A percentile compares a stretch with the other conserved stretches of the same genome.
phyloP scores from a whole-genome alignment of 53 echinoderm and acorn worm species.

The Stichopus horrens region DNA sequence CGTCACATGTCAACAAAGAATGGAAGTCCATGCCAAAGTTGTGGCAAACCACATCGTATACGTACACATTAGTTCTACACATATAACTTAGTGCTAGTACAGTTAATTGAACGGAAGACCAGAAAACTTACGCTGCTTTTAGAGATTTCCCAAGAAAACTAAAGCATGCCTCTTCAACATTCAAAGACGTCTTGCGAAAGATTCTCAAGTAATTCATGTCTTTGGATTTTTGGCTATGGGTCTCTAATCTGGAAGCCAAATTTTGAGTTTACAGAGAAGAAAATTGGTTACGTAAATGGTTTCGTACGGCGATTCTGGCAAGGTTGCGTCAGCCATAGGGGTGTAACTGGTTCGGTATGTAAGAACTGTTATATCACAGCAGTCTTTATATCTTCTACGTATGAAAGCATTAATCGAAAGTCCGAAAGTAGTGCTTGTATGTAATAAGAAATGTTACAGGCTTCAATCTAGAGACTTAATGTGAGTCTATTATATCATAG shows the following conservation, averaged over 20 bases:
- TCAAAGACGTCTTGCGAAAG: neutral
- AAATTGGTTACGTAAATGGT: conserved; percentile 76
- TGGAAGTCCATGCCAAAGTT: neutral
- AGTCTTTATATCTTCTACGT: no score
- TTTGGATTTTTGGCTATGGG: conserved; percentile 95
- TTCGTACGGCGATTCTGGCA: conserved; percentile 95
- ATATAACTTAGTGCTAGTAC: no score
- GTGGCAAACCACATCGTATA: neutral
- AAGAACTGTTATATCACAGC: neutral
- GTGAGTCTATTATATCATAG: no score
- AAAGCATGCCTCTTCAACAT: neutral
- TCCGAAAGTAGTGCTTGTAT: no score
- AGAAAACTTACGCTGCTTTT: neutral
- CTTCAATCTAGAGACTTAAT: no score
- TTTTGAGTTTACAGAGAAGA: conserved; percentile 74
- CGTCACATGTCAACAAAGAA: conserved; percentile 3
- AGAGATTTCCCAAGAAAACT: neutral
- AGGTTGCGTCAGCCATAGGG: conserved; percentile 85
- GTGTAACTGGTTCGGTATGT: conserved; percentile 79
- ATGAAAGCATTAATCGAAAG: no score
- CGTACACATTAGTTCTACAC: neutral
- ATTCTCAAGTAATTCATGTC: neutral
- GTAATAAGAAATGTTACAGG: no score
- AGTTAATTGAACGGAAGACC: neutral
- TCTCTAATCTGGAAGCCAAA: conserved; percentile 91